A percentile compares a stretch with the other conserved stretches of the same genome.
These are phyloP conservation scores for Brachionus manjavacas DNA, from an alignment of 1,140 invertebrate genomes.

Conservation along the genomic window DNA sequence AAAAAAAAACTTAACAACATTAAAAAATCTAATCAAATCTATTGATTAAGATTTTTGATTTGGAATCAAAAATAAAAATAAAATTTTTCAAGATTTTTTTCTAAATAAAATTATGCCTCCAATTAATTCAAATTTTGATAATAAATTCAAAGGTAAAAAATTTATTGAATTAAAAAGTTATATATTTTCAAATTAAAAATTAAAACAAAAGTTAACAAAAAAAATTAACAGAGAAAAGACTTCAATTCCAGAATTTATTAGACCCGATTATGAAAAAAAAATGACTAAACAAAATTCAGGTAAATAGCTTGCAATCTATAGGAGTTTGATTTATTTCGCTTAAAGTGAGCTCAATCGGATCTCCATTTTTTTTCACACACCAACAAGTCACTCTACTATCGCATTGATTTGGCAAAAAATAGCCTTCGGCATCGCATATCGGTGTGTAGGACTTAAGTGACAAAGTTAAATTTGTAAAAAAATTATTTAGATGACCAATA, in stretches of 20 bases:
- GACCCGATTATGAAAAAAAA: neutral
- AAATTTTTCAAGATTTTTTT: too few relatives aligned
- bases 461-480: neutral
- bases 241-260: neutral
- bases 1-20: too few relatives aligned
- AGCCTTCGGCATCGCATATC: conserved; percentile 11
- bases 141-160: neutral
- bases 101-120: too few relatives aligned
- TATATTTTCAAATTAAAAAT: neutral
- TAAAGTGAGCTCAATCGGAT: neutral
- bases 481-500: neutral
- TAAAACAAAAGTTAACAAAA: neutral
- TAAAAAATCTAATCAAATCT: too few relatives aligned
- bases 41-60: too few relatives aligned
- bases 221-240: neutral
- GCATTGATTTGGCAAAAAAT: conserved; percentile 20
- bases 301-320: conserved; percentile 25
- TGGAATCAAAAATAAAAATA: too few relatives aligned
- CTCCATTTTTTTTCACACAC: conserved; percentile 32
- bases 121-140: neutral
- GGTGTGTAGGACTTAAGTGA: neutral
- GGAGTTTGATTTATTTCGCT: conserved; percentile 12
- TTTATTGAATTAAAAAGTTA: neutral
- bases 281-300: conserved; percentile 20
- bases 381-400: conserved; percentile 26